Evolutionary conservation across 1,140 invertebrate species (phyloP), one percentile per base, ranked within the genome.

Genomic region (Dreissena rostriformis): DNA sequence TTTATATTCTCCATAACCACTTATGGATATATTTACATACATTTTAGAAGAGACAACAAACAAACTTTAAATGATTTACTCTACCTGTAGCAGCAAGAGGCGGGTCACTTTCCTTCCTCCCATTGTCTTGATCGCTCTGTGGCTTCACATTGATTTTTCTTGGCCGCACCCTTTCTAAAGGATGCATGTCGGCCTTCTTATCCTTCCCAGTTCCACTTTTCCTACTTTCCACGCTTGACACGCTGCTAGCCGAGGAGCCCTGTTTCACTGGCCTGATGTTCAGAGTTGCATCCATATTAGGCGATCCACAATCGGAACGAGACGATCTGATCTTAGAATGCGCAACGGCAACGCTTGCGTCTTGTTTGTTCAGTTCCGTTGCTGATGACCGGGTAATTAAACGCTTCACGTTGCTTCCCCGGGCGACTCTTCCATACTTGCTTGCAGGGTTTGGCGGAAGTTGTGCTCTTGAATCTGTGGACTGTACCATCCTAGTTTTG

Each of bases 61-160:
- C 2, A 39, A 39, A 39, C n/a, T n/a, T 39, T 8, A 39, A 39
- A 39, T 5, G 39, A 39, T 39, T 8, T 5, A 8, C 39, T 39
- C 39, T 39, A 39, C 39, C 39, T 39, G 39, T 39, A 39, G 39
- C 39, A 39, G 39, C 39, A 39, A 39, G 8, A 8, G 39, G 8
- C 39, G 39, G 39, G 2, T 8, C 39, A 39, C 39, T 39, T 39
- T 39, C 39, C 39, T 39, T 39, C 8, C 39, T 39, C 39, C 39
- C 39, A 8, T 39, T 39, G 39, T 39, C 39, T 39, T 39, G 2
- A 39, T 39, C 39, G 39, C 39, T 39, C 57, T 72, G 70, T 29
- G 78, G 78, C 39, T 81, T 28, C n/a, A 81, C 78, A 24, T 71
- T 53, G 28, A 81, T 81, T 61, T 72, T 81, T 55, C 71, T 81